Percentiles rank a stretch among this genome's conserved stretches.
Evolutionary conservation across 2,113 vertebrate species (phyloP).

Genomic region (Oryzias celebensis): DNA sequence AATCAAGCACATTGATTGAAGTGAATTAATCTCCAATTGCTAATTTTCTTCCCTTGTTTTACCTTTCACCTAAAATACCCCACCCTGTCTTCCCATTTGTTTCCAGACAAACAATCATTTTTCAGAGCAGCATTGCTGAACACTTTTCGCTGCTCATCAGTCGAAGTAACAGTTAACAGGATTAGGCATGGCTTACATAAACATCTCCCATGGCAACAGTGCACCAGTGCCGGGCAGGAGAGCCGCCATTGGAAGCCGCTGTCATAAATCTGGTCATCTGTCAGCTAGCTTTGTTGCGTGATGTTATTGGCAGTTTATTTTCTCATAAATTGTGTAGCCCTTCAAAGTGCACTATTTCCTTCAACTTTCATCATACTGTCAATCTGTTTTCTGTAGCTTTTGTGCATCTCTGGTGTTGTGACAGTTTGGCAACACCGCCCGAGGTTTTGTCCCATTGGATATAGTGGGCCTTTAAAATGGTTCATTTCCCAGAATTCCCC

Average conservation of each 20-base stretch:
- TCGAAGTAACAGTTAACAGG: slow-evolving; percentile 68
- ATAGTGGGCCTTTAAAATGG: slow-evolving; percentile 48
- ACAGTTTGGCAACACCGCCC: slow-evolving; percentile 50
- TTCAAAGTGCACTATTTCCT: background rate
- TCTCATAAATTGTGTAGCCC: background rate
- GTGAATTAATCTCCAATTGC: too few relatives aligned
- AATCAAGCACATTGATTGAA: too few relatives aligned
- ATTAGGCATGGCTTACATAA: slow-evolving; percentile 76
- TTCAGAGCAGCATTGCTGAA: slow-evolving; percentile 39
- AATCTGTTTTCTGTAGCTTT: slow-evolving; percentile 1
- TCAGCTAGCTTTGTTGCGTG: slow-evolving; percentile 11
- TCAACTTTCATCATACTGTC: background rate
- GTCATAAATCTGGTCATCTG: slow-evolving; percentile 39
- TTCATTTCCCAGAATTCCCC: slow-evolving; percentile 59
- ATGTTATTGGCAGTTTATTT: background rate
- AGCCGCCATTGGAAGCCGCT: slow-evolving; percentile 38
- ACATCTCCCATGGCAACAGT: slow-evolving; percentile 75
- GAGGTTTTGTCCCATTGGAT: slow-evolving; percentile 50
- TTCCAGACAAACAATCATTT: slow-evolving; percentile 27
- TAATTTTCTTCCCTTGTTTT: background rate
- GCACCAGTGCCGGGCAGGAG: slow-evolving; percentile 34
- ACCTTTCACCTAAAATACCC: background rate
- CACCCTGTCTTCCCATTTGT: slow-evolving; percentile 17
- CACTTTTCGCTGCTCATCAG: slow-evolving; percentile 38
- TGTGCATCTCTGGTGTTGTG: slow-evolving; percentile 31